Evolutionary conservation across 2,888 invertebrate genomes (phyloP).

Genomic region (Archips crataeganus): DNA sequence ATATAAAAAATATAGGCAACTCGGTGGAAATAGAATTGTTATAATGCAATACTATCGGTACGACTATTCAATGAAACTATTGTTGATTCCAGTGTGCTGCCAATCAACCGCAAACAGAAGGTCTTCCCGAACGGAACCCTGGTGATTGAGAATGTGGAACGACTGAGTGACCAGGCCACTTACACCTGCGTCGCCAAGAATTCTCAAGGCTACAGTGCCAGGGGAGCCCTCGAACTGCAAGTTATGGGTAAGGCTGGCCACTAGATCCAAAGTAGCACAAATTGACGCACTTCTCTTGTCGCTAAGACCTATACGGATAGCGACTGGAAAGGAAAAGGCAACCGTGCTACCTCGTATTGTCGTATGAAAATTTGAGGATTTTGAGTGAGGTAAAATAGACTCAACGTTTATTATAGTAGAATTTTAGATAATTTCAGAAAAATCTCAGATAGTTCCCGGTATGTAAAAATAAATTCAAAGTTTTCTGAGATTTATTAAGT

Average conservation of each 20-base stretch:
- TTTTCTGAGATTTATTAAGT: background rate
- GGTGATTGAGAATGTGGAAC: conserved; percentile 97
- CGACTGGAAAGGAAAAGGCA: background rate
- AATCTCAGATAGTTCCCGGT: too few species aligned
- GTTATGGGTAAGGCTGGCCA: conserved; percentile 95
- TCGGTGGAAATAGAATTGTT: too few species aligned
- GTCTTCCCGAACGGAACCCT: conserved; percentile 97
- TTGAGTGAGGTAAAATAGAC: too few species aligned
- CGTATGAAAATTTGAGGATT: background rate
- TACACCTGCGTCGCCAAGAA: conserved; percentile 98
- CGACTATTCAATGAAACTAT: background rate
- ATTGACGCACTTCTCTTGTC: background rate
- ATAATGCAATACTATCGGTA: too few species aligned
- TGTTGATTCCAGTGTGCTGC: conserved; percentile 87
- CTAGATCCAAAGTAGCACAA: background rate
- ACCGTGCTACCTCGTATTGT: background rate
- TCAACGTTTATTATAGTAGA: too few species aligned
- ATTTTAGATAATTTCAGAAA: too few species aligned
- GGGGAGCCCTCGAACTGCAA: conserved; percentile 95
- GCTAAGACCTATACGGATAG: background rate
- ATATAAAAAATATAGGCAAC: too few species aligned
- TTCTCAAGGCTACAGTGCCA: conserved; percentile 95
- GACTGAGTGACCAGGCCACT: conserved; percentile 96
- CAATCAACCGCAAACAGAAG: conserved; percentile 97
- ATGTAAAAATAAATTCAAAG: background rate